A percentile compares a stretch with the other conserved stretches of the same genome.
phyloP scores from a whole-genome alignment of 2,113 vertebrate genomes.

The Mirza zaza region DNA sequence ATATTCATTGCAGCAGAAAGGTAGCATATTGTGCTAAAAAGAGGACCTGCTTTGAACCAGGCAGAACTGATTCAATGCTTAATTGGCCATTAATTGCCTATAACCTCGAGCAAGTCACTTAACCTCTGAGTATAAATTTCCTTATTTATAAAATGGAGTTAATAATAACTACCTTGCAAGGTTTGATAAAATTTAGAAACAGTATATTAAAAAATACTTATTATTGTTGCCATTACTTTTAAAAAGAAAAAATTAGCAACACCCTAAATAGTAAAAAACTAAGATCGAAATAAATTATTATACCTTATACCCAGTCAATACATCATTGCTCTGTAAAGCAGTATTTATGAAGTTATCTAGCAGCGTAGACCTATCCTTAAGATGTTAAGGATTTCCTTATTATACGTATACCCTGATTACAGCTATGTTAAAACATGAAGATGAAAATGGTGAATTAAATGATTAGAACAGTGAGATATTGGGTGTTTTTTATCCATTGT shows the following conservation, averaged over 20 bases:
- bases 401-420: neutral
- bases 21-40: neutral
- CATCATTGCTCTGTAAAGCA: constrained; percentile 17
- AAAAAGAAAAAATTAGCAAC: neutral
- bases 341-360: constrained; percentile 19
- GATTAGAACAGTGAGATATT: neutral
- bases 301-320: neutral
- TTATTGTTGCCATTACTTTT: too few species aligned
- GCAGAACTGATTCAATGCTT: neutral
- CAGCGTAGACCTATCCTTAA: constrained; percentile 12
- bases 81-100: neutral
- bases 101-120: constrained; percentile 23
- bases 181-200: neutral
- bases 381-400: neutral
- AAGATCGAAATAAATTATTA: neutral
- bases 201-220: neutral
- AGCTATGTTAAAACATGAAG: neutral
- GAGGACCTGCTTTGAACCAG: neutral
- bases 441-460: constrained; percentile 1
- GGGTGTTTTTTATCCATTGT: neutral
- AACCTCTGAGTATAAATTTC: neutral
- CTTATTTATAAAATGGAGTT: neutral
- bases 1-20: neutral
- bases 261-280: constrained; percentile 15
- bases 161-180: neutral